A percentile compares a stretch with the other conserved stretches of the same genome.
These are phyloP conservation scores for Dermatophagoides farinae DNA, from an alignment of 1,140 invertebrate species.

Conservation along the genomic window DNA sequence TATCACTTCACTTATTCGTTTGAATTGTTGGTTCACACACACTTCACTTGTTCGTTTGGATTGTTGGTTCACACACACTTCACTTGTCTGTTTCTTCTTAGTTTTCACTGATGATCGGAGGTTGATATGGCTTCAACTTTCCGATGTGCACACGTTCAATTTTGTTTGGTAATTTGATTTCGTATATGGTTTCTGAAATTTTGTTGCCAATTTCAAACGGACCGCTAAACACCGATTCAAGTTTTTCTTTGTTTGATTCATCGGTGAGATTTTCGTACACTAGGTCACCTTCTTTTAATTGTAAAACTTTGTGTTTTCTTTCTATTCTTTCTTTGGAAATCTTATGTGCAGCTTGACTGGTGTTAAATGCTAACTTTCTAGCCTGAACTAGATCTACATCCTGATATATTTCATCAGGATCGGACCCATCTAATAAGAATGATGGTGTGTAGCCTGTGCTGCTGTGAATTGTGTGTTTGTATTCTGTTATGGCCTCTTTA, in stretches of 20 bases:
- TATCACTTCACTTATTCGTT: no score
- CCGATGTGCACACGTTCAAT: no score
- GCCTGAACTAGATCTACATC: not conserved
- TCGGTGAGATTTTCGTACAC: not conserved
- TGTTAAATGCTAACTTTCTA: constrained; percentile 1
- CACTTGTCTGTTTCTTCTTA: no score
- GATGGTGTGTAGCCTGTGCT: not conserved
- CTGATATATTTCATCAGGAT: not conserved
- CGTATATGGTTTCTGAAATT: not conserved
- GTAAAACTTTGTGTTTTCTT: not conserved
- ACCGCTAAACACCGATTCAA: not conserved
- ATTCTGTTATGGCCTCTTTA: not conserved
- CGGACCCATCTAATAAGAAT: not conserved
- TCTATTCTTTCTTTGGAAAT: not conserved
- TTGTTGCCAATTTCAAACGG: not conserved
- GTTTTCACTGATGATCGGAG: no score
- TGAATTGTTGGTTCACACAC: no score
- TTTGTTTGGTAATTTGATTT: no score
- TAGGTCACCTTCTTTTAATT: not conserved
- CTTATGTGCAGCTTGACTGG: not conserved
- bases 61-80: no score
- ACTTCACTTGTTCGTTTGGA: no score
- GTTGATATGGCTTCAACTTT: no score
- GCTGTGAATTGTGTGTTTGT: not conserved
- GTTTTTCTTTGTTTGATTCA: not conserved